These are phyloP conservation scores for Lasioglossum oenotherae DNA, from an alignment of 2,888 invertebrate species.

Conservation along the genomic window DNA sequence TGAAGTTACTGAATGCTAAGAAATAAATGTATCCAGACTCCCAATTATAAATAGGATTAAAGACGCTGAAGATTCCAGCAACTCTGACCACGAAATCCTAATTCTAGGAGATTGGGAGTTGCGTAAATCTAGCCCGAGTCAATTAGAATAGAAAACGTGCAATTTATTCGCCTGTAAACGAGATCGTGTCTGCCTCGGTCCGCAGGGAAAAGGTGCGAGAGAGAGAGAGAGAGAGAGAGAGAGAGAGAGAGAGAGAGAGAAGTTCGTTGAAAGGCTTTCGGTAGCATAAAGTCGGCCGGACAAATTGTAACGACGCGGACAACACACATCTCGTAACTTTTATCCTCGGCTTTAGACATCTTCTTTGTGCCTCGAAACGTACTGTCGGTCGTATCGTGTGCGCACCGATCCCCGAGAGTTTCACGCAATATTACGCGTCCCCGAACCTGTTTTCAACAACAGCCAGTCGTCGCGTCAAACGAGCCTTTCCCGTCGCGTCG, in stretches of 20 bases:
- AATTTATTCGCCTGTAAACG: neutral
- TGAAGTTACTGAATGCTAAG: no score
- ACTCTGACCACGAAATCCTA: neutral
- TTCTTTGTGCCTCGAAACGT: conserved; percentile 7
- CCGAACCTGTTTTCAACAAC: conserved; percentile 48
- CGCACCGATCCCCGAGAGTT: conserved; percentile 32
- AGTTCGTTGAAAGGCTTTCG: neutral
- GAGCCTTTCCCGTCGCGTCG: conserved; percentile 16
- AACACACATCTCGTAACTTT: conserved; percentile 21
- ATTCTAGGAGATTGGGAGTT: neutral
- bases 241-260: neutral
- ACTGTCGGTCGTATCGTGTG: neutral
- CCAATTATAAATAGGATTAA: no score
- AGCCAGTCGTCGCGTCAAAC: conserved; percentile 22
- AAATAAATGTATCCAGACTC: no score
- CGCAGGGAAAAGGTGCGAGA: neutral
- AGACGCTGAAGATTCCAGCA: neutral
- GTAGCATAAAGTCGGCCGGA: neutral
- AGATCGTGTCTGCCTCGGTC: neutral
- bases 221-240: neutral
- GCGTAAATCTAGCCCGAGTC: neutral
- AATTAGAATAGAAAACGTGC: neutral
- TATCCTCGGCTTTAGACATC: conserved; percentile 6
- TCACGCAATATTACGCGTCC: conserved; percentile 39
- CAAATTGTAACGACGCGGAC: conserved; percentile 19